These are phyloP conservation scores for Heteronetta atricapilla DNA, from an alignment of 2,113 vertebrate species.

Conservation along the genomic window DNA sequence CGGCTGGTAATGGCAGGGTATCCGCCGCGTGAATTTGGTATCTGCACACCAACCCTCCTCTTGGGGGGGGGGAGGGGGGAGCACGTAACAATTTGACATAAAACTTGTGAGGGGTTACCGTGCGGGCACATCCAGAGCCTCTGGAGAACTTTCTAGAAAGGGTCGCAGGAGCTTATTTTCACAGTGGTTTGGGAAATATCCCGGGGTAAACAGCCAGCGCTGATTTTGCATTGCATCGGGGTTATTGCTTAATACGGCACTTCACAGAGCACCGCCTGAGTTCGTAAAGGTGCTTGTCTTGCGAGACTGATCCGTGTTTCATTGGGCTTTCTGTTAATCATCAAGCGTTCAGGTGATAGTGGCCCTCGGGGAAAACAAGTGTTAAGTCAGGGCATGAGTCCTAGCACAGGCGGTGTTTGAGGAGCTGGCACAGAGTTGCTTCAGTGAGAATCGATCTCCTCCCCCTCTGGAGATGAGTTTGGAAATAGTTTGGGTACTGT, in stretches of 20 bases:
- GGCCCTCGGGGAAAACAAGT: background rate
- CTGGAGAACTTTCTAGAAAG: background rate
- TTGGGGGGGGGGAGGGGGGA: too few species aligned
- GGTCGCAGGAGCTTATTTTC: rapidly evolving
- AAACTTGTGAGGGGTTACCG: background rate
- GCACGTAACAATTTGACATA: background rate
- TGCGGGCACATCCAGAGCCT: background rate
- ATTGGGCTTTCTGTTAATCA: background rate
- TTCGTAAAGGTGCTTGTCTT: background rate
- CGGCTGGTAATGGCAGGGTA: rapidly evolving
- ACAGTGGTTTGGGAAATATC: background rate
- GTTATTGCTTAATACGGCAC: too few species aligned
- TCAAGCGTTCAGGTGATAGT: background rate
- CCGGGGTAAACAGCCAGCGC: background rate
- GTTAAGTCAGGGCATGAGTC: background rate
- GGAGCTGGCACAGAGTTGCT: background rate
- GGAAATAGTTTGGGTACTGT: background rate
- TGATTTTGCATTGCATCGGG: background rate
- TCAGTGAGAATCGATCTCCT: background rate
- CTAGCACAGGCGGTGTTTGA: rapidly evolving
- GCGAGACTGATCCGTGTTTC: background rate
- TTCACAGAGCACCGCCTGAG: background rate
- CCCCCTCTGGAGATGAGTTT: background rate
- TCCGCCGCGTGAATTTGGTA: rapidly evolving
- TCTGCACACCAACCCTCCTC: too few species aligned